Conservation (phyloP, 2,797 vertebrate genomes). For the Zenarchopterus dispar region DNA sequence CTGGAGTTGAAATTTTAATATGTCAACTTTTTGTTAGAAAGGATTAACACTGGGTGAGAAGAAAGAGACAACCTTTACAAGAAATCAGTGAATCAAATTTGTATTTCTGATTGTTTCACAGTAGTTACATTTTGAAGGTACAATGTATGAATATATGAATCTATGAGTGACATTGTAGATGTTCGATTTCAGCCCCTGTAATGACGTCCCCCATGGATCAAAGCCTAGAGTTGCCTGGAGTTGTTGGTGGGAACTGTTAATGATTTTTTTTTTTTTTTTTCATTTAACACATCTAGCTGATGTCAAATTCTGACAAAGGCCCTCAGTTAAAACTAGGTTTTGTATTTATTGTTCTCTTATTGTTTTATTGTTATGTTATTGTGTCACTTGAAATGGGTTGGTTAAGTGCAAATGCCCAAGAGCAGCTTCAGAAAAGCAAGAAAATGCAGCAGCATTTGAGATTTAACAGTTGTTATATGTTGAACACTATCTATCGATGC, state of each 20-base stretch:
- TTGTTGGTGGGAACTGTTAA: constrained; percentile 24
- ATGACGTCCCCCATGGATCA: constrained; percentile 16
- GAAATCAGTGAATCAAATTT: too few relatives aligned
- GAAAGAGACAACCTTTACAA: too few relatives aligned
- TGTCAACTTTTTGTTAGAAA: too few relatives aligned
- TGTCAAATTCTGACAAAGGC: constrained; percentile 28
- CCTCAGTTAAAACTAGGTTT: constrained; percentile 2
- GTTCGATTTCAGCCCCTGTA: constrained; percentile 1
- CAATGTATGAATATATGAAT: too few relatives aligned
- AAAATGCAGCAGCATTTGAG: background rate
- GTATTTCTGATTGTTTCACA: too few relatives aligned
- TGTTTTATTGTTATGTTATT: too few relatives aligned
- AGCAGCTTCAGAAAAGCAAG: background rate
- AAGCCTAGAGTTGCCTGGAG: constrained; percentile 23
- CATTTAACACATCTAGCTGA: constrained; percentile 27
- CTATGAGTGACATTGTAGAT: background rate
- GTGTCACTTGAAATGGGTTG: background rate
- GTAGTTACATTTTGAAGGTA: too few relatives aligned
- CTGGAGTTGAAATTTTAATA: too few relatives aligned
- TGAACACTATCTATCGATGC: background rate
- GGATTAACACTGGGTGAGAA: too few relatives aligned
- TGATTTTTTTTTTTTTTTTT: constrained; percentile 54
- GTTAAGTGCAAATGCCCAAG: constrained; percentile 14
- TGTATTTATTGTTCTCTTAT: too few relatives aligned
- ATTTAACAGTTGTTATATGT: background rate